phyloP scores from a whole-genome alignment of 1,140 invertebrate species.

The Mya arenaria region DNA sequence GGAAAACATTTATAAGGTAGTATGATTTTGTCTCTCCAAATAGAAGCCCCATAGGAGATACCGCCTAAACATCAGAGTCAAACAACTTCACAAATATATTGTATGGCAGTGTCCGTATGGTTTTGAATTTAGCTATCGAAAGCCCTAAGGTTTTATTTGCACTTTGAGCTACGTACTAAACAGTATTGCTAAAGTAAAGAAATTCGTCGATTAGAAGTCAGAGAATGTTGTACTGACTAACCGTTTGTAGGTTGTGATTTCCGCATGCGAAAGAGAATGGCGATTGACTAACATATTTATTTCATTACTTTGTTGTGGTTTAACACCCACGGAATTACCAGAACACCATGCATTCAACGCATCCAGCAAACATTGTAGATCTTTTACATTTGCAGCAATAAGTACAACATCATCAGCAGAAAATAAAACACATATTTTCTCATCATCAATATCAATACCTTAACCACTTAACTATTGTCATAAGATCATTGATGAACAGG shows the following conservation, averaged over 20 bases:
- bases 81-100: neutral
- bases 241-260: neutral
- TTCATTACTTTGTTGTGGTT: neutral
- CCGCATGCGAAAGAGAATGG: neutral
- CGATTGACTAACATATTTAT: neutral
- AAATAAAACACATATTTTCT: too few species aligned
- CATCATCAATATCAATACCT: conserved; percentile 2
- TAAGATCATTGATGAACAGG: neutral
- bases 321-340: neutral
- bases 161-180: neutral
- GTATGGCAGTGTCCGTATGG: neutral
- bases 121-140: neutral
- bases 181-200: neutral
- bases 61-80: neutral
- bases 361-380: neutral
- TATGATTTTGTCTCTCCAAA: neutral
- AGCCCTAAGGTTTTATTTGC: neutral
- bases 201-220: neutral
- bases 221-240: neutral
- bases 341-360: neutral
- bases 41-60: neutral
- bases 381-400: neutral
- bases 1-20: neutral
- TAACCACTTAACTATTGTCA: neutral
- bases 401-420: too few species aligned